These are phyloP conservation scores for Phengaris arion DNA, from an alignment of 2,888 invertebrate species.

Conservation along the genomic window DNA sequence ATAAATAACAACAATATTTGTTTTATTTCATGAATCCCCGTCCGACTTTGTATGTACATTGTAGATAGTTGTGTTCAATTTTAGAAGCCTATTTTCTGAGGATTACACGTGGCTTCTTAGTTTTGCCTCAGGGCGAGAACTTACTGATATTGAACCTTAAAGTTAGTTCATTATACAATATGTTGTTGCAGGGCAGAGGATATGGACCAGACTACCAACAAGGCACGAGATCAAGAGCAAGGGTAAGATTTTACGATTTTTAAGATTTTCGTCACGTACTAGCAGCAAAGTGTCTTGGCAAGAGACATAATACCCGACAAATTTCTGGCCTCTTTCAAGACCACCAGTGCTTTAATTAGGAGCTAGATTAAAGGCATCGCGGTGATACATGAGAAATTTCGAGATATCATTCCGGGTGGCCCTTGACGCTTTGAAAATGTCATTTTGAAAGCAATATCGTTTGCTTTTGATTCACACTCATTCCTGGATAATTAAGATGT, in stretches of 20 bases:
- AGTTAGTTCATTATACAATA: conserved; percentile 31
- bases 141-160: not conserved
- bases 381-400: conserved; percentile 41
- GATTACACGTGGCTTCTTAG: not conserved
- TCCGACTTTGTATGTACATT: not conserved
- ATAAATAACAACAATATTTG: conserved; percentile 27
- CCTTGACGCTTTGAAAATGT: conserved; percentile 25
- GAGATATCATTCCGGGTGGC: conserved; percentile 28
- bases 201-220: conserved; percentile 67
- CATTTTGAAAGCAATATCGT: conserved; percentile 28
- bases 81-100: not conserved
- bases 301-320: conserved; percentile 43
- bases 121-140: not conserved
- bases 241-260: conserved; percentile 61
- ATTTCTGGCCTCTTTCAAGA: conserved; percentile 42
- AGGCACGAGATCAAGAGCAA: conserved; percentile 65
- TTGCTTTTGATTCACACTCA: not conserved
- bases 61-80: not conserved
- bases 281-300: conserved; percentile 40
- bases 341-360: conserved; percentile 47
- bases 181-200: conserved; percentile 65
- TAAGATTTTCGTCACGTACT: conserved; percentile 36
- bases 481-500: conserved; percentile 12
- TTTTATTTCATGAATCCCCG: not conserved
- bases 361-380: conserved; percentile 43